Conservation (phyloP, 2,113 vertebrate species). For the Paracanthobrama guichenoti region DNA sequence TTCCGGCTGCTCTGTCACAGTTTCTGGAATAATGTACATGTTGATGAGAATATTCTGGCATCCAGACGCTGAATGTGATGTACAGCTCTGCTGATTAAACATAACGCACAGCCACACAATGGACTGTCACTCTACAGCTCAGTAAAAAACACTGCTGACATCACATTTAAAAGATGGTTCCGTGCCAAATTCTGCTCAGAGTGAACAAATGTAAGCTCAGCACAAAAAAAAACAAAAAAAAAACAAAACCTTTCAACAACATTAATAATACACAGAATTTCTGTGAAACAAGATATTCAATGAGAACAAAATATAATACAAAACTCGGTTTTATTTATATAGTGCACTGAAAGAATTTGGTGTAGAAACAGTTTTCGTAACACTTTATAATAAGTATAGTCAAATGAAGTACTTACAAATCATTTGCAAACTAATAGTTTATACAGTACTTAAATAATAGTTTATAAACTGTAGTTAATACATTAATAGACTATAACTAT, state of each 20-base stretch:
- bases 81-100: not conserved
- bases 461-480: too few species aligned
- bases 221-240: not conserved
- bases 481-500: too few species aligned
- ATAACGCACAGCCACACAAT: not conserved
- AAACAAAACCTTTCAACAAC: not conserved
- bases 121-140: not conserved
- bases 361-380: too few species aligned
- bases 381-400: too few species aligned
- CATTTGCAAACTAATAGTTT: too few species aligned
- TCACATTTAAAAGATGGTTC: not conserved
- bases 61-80: not conserved
- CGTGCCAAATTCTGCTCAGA: not conserved
- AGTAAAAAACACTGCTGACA: conserved; percentile 13
- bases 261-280: not conserved
- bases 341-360: too few species aligned
- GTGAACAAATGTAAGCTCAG: not conserved
- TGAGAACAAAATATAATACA: not conserved
- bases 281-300: not conserved
- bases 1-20: not conserved
- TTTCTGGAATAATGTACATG: not conserved
- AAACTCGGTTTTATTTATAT: too few species aligned
- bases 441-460: too few species aligned
- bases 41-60: not conserved
- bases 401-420: too few species aligned